Evolutionary conservation across 2,797 vertebrate genomes (phyloP).

Genomic region (Triplophysa bombifrons): DNA sequence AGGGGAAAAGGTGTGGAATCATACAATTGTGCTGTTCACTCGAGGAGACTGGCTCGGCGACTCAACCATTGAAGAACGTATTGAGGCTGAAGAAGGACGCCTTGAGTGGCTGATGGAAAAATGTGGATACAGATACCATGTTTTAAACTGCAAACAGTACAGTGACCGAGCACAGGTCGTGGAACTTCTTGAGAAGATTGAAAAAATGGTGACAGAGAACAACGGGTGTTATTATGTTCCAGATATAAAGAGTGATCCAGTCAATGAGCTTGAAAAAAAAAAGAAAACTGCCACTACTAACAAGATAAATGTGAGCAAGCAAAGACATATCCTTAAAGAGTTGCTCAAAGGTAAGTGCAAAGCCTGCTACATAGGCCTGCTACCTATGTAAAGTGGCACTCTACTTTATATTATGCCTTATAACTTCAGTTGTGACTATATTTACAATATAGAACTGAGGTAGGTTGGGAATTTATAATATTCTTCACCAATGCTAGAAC

Average conservation of each 20-base stretch:
- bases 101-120: conserved; percentile 60
- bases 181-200: conserved; percentile 61
- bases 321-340: conserved; percentile 42
- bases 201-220: conserved; percentile 61
- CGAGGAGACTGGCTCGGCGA: conserved; percentile 58
- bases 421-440: too few species aligned
- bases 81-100: conserved; percentile 57
- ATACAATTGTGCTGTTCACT: conserved; percentile 62
- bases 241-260: background rate
- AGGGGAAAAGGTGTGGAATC: conserved; percentile 55
- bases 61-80: conserved; percentile 59
- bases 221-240: conserved; percentile 16
- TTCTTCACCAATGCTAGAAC: conserved; percentile 35
- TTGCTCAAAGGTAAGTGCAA: conserved; percentile 48
- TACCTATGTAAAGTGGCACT: too few species aligned
- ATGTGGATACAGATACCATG: conserved; percentile 62
- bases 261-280: conserved; percentile 13
- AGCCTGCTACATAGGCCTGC: too few species aligned
- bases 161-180: conserved; percentile 46
- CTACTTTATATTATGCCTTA: too few species aligned
- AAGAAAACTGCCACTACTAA: conserved; percentile 37
- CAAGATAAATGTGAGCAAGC: conserved; percentile 11
- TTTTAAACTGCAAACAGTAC: conserved; percentile 42
- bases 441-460: too few species aligned
- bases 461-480: too few species aligned